Evolutionary conservation across 2,797 vertebrate species (phyloP).

Genomic region (Artibeus lituratus): DNA sequence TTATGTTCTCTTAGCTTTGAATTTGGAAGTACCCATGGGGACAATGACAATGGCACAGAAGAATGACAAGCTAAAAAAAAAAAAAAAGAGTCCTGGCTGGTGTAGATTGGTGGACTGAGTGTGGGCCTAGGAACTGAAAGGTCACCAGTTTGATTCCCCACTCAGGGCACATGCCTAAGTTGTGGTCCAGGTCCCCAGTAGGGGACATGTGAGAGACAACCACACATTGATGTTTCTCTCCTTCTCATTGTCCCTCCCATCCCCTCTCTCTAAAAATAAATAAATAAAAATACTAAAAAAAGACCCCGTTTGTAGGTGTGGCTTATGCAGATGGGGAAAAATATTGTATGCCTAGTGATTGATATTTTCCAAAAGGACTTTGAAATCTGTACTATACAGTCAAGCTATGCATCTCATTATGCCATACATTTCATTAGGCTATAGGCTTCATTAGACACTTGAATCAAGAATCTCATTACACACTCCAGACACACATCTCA

Average conservation of each 20-base stretch:
- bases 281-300: background rate
- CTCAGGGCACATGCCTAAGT: too few relatives aligned
- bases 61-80: slow-evolving; percentile 25
- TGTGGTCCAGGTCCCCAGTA: too few relatives aligned
- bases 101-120: too few relatives aligned
- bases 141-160: too few relatives aligned
- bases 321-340: slow-evolving; percentile 1
- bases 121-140: too few relatives aligned
- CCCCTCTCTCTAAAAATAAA: too few relatives aligned
- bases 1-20: background rate
- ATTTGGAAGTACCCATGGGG: background rate
- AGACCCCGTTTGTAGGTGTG: background rate
- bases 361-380: slow-evolving; percentile 53
- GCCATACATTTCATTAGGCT: slow-evolving; percentile 76
- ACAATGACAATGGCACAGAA: background rate
- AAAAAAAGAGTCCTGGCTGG: too few relatives aligned
- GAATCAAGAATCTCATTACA: slow-evolving; percentile 78
- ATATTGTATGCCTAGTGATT: slow-evolving; percentile 10
- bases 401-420: slow-evolving; percentile 64
- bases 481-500: slow-evolving; percentile 77
- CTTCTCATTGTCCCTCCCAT: too few relatives aligned
- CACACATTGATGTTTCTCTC: too few relatives aligned
- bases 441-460: slow-evolving; percentile 75
- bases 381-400: slow-evolving; percentile 49
- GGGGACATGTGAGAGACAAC: too few relatives aligned